Conservation (phyloP, 2,113 vertebrate species). For the Actenoides lindsayi region DNA sequence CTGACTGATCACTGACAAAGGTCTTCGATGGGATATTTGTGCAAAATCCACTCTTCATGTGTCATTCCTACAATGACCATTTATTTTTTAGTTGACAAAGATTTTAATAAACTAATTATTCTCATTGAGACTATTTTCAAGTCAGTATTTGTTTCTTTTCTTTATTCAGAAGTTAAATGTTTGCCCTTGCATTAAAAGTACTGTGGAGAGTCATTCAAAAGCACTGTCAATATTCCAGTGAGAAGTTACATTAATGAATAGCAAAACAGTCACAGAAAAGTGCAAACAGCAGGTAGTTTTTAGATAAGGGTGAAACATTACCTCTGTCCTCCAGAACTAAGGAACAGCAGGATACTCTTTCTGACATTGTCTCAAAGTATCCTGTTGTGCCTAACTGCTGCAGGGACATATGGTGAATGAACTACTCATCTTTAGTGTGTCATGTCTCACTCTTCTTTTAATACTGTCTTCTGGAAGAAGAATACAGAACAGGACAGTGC, state of each 20-base stretch:
- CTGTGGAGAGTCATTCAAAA: background rate
- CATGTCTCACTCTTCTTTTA: background rate
- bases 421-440: background rate
- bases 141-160: background rate
- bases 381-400: background rate
- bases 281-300: background rate
- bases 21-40: background rate
- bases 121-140: background rate
- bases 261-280: background rate
- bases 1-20: background rate
- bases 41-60: background rate
- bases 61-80: background rate
- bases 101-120: background rate
- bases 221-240: background rate
- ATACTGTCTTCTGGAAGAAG: background rate
- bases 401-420: background rate
- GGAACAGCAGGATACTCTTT: background rate
- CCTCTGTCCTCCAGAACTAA: background rate
- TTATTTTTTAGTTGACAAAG: background rate
- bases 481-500: background rate
- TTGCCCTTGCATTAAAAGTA: background rate
- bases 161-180: background rate
- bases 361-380: background rate
- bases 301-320: background rate
- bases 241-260: background rate